Percentiles rank a stretch among this genome's conserved stretches.
These are phyloP conservation scores for Gymnothorax javanicus DNA, from an alignment of 2,797 vertebrate genomes.

Conservation along the genomic window DNA sequence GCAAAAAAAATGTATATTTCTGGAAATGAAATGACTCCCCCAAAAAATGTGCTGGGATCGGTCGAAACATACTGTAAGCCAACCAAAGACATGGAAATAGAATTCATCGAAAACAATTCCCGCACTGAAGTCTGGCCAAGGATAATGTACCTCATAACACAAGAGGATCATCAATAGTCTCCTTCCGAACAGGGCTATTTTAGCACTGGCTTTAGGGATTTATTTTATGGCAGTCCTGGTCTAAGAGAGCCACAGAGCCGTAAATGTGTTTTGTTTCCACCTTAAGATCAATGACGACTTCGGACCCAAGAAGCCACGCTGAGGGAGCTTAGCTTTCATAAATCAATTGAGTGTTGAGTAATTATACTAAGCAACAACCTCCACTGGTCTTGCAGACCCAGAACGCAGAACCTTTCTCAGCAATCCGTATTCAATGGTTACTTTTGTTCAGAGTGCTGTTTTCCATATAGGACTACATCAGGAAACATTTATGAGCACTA, in stretches of 20 bases:
- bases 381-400: background rate
- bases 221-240: background rate
- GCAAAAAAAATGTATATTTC: background rate
- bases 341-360: too few relatives aligned
- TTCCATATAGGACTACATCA: background rate
- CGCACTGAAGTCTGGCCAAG: constrained; percentile 3
- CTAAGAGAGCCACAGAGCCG: background rate
- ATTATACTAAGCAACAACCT: background rate
- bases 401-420: too few relatives aligned
- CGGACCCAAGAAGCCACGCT: background rate
- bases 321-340: too few relatives aligned
- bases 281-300: background rate
- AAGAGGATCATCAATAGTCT: background rate
- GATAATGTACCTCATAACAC: background rate
- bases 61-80: background rate
- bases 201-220: background rate
- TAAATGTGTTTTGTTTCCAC: background rate
- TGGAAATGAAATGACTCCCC: background rate
- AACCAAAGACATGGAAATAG: constrained; percentile 3
- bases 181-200: background rate
- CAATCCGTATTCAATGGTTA: background rate
- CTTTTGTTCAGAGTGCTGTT: background rate
- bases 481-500: background rate
- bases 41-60: background rate
- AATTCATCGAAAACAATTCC: background rate